Evolutionary conservation across 37 sponge, comb jelly and placozoan genomes (phyloP).

Genomic region (Hexactinellida sp.): DNA sequence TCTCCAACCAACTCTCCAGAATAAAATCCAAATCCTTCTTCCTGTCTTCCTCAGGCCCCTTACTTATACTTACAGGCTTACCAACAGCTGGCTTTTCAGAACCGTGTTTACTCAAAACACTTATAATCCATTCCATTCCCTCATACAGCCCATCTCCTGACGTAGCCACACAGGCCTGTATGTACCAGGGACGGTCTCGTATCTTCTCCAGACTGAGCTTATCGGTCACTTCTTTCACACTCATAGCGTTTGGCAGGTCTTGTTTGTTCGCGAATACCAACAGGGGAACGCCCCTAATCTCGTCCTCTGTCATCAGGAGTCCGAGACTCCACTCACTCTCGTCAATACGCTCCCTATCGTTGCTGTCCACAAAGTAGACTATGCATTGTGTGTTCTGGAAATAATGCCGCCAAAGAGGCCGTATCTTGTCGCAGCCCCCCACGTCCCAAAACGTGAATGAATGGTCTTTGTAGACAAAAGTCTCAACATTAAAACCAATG

Average conservation of each 20-base stretch:
- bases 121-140: background rate
- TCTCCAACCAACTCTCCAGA: slow-evolving; percentile 11
- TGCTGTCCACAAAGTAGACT: slow-evolving; percentile 96
- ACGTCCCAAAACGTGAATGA: slow-evolving; percentile 5
- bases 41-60: background rate
- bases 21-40: background rate
- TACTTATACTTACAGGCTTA: background rate
- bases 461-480: background rate
- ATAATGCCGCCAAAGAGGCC: slow-evolving; percentile 19
- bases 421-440: slow-evolving; percentile 14
- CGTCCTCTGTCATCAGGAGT: slow-evolving; percentile 12
- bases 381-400: slow-evolving; percentile 41
- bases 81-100: background rate
- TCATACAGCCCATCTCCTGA: slow-evolving; percentile 1
- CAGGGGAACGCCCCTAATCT: background rate
- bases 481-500: slow-evolving; percentile 17
- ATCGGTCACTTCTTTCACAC: background rate
- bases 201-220: background rate
- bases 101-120: background rate
- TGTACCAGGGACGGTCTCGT: background rate
- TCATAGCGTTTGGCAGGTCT: slow-evolving; percentile 17
- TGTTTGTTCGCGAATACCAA: slow-evolving; percentile 18
- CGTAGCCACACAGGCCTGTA: background rate
- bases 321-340: slow-evolving; percentile 34
- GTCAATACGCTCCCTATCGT: slow-evolving; percentile 75